Evolutionary conservation across 2,888 invertebrate species (phyloP).

Genomic region (Pandemis heparana): DNA sequence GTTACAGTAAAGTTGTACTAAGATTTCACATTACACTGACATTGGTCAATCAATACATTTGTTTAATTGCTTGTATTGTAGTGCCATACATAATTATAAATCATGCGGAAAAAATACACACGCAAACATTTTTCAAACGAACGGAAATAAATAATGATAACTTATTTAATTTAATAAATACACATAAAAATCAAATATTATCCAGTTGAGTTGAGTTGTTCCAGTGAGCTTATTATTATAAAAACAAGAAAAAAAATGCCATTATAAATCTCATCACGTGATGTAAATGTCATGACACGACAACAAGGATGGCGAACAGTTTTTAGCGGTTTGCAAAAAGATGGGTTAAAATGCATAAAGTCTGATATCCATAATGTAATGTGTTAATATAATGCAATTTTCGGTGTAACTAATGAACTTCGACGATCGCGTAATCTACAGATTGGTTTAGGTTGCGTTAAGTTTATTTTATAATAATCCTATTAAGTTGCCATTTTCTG

Average conservation of each 20-base stretch:
- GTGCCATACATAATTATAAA: neutral
- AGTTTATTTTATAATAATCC: no score
- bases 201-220: no score
- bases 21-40: neutral
- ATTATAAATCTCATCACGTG: no score
- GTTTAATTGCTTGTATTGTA: neutral
- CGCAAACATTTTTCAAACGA: constrained; percentile 2
- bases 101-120: constrained; percentile 2
- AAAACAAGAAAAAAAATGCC: no score
- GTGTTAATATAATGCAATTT: no score
- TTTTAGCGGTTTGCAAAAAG: no score
- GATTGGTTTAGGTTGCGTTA: no score
- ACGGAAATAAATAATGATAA: neutral
- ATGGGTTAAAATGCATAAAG: no score
- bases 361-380: no score
- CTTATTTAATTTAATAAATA: constrained; percentile 1
- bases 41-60: neutral
- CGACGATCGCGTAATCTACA: no score
- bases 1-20: constrained; percentile 2
- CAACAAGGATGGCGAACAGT: neutral
- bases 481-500: no score
- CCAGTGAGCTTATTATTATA: neutral
- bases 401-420: no score
- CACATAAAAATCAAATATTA: neutral
- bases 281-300: neutral